Evolutionary conservation across 2,888 invertebrate species (phyloP), one percentile per base, ranked within the genome.

Genomic region (Lapara coniferarum): DNA sequence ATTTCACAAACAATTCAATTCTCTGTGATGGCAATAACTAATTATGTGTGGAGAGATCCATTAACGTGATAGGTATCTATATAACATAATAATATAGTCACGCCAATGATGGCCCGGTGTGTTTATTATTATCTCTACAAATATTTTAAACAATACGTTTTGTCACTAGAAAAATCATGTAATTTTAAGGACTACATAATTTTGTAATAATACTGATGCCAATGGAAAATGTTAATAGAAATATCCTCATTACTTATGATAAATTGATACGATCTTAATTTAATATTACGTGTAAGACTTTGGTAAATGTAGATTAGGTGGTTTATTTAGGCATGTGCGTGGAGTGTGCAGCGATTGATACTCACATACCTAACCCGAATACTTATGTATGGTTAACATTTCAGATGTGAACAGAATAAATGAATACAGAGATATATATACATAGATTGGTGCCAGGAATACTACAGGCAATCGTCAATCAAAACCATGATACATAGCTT

Each of bases 21-120:
- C 59, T 74, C 72, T 77, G 77, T 81, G 79, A 82, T 83, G 80
- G 82, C 78, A 80, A 78, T 78, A 77, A 74, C 63, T 71, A 77
- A 82, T 75, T 77, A 82, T 75, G 70, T 75, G 75, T 80, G 74
- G 69, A 68, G 69, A 76, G 71, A 69, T 63, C 63, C 49, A 63
- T 46, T 63, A 63, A 53, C 52, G 68, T 37, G 57, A 69, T 69
- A 37, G 37, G 37, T 37, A 63, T 63, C 63, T 63, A 63, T 49
- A 63, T 19, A 51, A 51, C 10, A 13, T 51, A 55, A 25, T 25
- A 25, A 25, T 25, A 49, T 49, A 49, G 13, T 12, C 46, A 46
- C 19, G 19, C 46, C 63, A 46, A 63, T 6, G 49, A 49, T 63
- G 19, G 19, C 12, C 46, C 16, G 44, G 44, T 16, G 16, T 49